Base-by-base conservation (phyloP, 2,113 vertebrate genomes). In the Oncorhynchus masou region DNA sequence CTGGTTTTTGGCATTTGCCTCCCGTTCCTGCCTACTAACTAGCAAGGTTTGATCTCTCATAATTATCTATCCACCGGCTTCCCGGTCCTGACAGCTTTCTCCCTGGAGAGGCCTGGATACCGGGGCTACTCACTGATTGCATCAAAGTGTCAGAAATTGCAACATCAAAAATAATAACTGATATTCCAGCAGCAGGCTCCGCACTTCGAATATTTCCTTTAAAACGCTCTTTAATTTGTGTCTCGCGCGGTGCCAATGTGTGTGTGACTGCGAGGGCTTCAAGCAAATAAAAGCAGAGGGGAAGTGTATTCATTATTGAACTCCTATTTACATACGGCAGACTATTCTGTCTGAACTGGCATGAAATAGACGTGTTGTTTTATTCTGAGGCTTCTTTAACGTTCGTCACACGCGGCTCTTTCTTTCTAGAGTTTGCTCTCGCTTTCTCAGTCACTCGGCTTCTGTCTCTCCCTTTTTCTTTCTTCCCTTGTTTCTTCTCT, bases 31-130 rank as follows among this genome's bases (percentile, higher is more conserved):
- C 95, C 94, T 96, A 91, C 94, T 91, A 94, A 93, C 92, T 93
- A 94, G 88, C 91, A 88, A 94, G 94, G 94, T 94, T 95, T 95
- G 95, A 97, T 96, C 96, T 98, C 96, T 93, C 95, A 95, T 96
- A 95, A 97, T 97, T 94, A 95, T 95, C 95, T 93, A 90, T 92
- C 94, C 92, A 87, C 91, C 93, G 92, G 92, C 91, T 95, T 93
- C 93, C 91, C 93, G 86, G 93, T 93, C 92, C 93, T 96, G 95
- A 94, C 94, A 95, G 91, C 92, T 92, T 89, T 81, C 87, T 93
- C 94, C 93, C 93, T 83, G 85, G 94, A 94, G 94, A 93, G 88
- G 87, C 85, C 88, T 91, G 91, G 91, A 88, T 91, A 85, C 89
- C 79, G 81, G 84, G 91, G 83, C 92, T 94, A 93, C 91, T 93